Base-by-base conservation (phyloP, 2,888 invertebrate genomes). In the Venustoraphidia nigricollis region DNA sequence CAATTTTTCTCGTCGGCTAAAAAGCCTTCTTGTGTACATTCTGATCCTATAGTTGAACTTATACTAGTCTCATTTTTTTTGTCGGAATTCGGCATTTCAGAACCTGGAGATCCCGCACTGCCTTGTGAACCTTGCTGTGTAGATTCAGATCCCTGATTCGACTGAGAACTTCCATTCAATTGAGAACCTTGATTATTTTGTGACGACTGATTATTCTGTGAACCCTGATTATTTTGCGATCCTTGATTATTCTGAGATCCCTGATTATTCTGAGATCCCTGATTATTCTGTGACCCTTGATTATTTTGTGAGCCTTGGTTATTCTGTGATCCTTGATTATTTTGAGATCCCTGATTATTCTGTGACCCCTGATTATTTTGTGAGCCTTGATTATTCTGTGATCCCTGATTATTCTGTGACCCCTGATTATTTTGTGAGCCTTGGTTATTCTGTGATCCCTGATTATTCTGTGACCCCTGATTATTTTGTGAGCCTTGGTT, bases 1-100 rank as follows among this genome's bases (percentile, higher is more conserved):
- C 65, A 65, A 46, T 63, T 56, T 34, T 49, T 55, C 13, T 58
- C 57, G 53, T 62, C 60, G 8, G 59, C 60, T 45, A 59, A 55
- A 49, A 57, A 65, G 14, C 63, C 65, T 53, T 60, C 59, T 52
- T 57, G 49, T 8, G 49, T 56, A 45, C 63, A 63, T 10, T 39
- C 17, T 34, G 27, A 27, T 3, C 27, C 27, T 3, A 27, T 27
- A 27, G 36, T 43, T 34, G 17, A 27, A 43, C 13, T 35, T 9
- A 44, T 17, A 41, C 35, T 34, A 9, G 34, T 35, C 9, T 37
- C n/a, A 47, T 36, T 43, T 38, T 35, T 9, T 38, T 42, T 8
- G 2, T 17, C n/a, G 27, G 27, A 3, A 27, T 27, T 27, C 6
- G 27, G 3, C 3, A 6, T 27, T 44, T 44, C 36, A 36, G 36